Conservation (phyloP, 2,113 vertebrate genomes). For the Zosterops borbonicus region DNA sequence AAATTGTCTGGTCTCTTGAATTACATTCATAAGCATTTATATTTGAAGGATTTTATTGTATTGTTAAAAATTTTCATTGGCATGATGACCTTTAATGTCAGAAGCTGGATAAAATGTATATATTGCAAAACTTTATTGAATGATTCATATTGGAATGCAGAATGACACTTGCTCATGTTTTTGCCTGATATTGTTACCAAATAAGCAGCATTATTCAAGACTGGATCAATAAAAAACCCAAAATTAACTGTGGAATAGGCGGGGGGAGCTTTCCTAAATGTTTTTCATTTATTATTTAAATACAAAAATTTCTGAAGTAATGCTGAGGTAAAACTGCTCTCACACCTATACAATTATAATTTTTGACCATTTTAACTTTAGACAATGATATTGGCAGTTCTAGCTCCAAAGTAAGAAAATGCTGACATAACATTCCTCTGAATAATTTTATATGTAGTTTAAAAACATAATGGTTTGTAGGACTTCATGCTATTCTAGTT, state of each 20-base stretch:
- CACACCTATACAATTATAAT: not conserved
- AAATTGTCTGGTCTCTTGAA: constrained; percentile 65
- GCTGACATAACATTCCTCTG: not conserved
- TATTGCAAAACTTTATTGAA: constrained; percentile 54
- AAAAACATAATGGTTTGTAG: not conserved
- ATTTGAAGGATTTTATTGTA: constrained; percentile 60
- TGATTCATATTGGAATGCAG: constrained; percentile 57
- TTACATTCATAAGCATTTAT: constrained; percentile 49
- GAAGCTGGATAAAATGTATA: constrained; percentile 64
- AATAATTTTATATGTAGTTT: not conserved
- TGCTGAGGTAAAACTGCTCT: not conserved
- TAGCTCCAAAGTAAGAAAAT: not conserved
- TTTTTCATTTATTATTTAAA: not conserved
- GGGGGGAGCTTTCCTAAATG: not conserved
- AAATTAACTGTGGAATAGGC: not conserved
- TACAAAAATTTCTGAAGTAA: not conserved
- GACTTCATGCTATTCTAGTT: not conserved
- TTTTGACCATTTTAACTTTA: not conserved
- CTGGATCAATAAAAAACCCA: constrained; percentile 65
- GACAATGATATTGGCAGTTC: not conserved
- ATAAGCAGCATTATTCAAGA: constrained; percentile 64
- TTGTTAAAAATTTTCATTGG: constrained; percentile 63
- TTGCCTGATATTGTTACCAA: constrained; percentile 53
- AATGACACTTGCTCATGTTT: constrained; percentile 59
- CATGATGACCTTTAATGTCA: constrained; percentile 72